Conservation (phyloP, 1,140 invertebrate genomes). For the Cryptotermes secundus region DNA sequence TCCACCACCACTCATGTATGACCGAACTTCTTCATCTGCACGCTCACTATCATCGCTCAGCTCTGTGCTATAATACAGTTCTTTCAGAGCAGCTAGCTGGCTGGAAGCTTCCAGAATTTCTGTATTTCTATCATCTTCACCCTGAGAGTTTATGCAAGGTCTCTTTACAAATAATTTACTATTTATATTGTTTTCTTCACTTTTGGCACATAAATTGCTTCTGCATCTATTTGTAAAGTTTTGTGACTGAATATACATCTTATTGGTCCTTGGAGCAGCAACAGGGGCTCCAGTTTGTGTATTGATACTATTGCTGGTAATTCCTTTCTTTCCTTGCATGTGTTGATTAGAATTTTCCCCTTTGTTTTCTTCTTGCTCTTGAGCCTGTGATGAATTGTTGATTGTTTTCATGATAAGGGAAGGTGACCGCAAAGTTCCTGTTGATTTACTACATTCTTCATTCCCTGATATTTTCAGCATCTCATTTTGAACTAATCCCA, state of each 20-base stretch:
- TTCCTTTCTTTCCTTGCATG: background rate
- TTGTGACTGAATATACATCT: background rate
- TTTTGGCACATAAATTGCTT: background rate
- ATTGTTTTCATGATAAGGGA: slow-evolving; percentile 35
- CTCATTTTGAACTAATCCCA: background rate
- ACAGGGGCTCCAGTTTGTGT: background rate
- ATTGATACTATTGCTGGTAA: background rate
- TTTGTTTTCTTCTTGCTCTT: background rate
- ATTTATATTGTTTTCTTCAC: background rate
- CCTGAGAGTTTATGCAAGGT: background rate
- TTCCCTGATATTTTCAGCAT: background rate
- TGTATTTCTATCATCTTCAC: background rate
- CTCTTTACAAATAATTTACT: background rate
- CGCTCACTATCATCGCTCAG: slow-evolving; percentile 45
- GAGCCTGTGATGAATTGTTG: slow-evolving; percentile 22
- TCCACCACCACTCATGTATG: slow-evolving; percentile 42
- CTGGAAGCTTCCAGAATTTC: slow-evolving; percentile 35
- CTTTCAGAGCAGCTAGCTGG: slow-evolving; percentile 46
- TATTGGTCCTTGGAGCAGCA: background rate
- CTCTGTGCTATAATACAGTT: slow-evolving; percentile 43
- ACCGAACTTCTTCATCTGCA: slow-evolving; percentile 51
- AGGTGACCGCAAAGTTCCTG: slow-evolving; percentile 29
- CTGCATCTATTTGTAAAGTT: background rate
- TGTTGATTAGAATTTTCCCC: background rate
- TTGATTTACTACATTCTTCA: background rate